A percentile compares a stretch with the other conserved stretches of the same genome.
Conservation (phyloP, 2,888 invertebrate species). For the Gastracanthus pulcherrimus region DNA sequence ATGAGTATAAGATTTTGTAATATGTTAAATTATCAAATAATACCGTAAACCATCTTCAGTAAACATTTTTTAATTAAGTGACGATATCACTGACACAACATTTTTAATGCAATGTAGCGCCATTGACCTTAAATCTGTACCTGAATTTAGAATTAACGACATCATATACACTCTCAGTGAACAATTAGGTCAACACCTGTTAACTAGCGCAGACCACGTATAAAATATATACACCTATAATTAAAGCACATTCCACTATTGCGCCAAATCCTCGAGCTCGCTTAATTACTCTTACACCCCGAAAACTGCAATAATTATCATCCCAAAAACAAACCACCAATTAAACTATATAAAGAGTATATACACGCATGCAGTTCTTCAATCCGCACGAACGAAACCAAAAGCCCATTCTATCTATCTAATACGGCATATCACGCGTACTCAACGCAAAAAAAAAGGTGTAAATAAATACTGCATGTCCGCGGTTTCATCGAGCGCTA, state of each 20-base stretch:
- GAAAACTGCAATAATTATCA: background rate
- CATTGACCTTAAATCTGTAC: background rate
- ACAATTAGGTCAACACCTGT: constrained; percentile 34
- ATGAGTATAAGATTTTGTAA: background rate
- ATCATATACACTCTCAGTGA: background rate
- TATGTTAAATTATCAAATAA: too few relatives aligned
- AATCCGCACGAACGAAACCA: too few relatives aligned
- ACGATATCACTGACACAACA: background rate
- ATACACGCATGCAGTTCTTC: too few relatives aligned
- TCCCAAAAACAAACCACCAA: too few relatives aligned
- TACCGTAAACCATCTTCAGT: too few relatives aligned
- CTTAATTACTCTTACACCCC: background rate
- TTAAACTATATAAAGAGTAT: too few relatives aligned
- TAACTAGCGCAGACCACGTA: background rate
- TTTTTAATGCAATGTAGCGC: background rate
- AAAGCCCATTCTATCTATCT: too few relatives aligned
- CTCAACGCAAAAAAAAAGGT: too few relatives aligned
- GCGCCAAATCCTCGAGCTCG: background rate
- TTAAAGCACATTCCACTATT: background rate
- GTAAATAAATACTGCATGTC: too few relatives aligned
- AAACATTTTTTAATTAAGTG: too few relatives aligned
- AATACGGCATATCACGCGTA: too few relatives aligned
- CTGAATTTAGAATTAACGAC: background rate
- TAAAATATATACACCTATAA: background rate
- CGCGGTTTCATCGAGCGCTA: background rate